Base-by-base conservation (phyloP, 2,888 invertebrate genomes). In the Heliconius ismenius region DNA sequence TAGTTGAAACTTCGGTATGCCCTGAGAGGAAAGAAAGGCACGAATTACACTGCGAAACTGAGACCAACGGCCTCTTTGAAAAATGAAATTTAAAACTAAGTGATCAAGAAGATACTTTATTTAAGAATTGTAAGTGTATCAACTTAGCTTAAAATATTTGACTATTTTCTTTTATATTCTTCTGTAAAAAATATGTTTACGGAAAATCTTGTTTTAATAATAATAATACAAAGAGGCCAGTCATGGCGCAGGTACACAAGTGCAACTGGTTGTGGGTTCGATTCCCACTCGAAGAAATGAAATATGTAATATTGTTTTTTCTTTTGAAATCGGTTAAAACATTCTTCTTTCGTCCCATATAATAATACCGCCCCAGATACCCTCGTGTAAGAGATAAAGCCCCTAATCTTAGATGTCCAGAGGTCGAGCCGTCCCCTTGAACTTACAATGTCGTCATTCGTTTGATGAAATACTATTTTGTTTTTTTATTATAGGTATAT, bases 11-110 rank as follows among this genome's bases (percentile, higher is more conserved):
- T 76, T 76, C 54, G 13, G 70, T 43, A 75, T 60, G 60, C 72
- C 65, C 76, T 65, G 28, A 73, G 76, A 76, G 73, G 63, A 63
- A 72, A 74, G 76, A 73, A 72, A 76, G 69, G 76, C 79, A 75
- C 77, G 76, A 79, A 78, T 79, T 75, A 81, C 77, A 67, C 70
- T 36, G 63, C 49, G 65, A 62, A 65, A 60, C 67, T 73, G 75
- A 49, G 68, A 64, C 75, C 75, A 28, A 76, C 72, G 28, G 73
- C 77, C 73, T 63, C 73, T 78, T 79, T 79, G 74, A 39, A 77
- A 49, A 74, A 74, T 77, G 69, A 63, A 74, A 77, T 70, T 64
- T 74, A 76, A 76, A 76, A 76, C 78, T 78, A 76, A 79, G 72
- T 78, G 68, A 74, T 76, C 78, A 73, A 64, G 68, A 77, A 77